Evolutionary conservation across 2,113 vertebrate genomes (phyloP).

Genomic region (Gymnocephalus cernua): DNA sequence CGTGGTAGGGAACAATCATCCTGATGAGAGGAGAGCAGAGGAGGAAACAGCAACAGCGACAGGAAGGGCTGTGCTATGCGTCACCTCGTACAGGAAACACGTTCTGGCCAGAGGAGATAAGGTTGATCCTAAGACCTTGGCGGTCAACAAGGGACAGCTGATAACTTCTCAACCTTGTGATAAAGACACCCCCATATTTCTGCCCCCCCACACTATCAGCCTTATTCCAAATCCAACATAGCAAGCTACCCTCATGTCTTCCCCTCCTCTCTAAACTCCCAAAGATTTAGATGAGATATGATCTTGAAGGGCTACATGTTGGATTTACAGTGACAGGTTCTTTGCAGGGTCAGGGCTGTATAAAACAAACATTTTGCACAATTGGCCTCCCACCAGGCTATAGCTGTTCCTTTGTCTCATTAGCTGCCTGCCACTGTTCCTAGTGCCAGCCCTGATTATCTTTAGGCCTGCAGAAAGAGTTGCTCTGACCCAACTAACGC

Average conservation of each 20-base stretch:
- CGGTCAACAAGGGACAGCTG: slow-evolving; percentile 76
- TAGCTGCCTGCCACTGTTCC: slow-evolving; percentile 73
- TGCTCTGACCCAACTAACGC: slow-evolving; percentile 46
- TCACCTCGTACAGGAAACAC: slow-evolving; percentile 86
- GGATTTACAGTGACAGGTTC: slow-evolving; percentile 68
- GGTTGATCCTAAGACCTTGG: slow-evolving; percentile 79
- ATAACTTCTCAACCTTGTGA: slow-evolving; percentile 80
- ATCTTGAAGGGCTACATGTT: slow-evolving; percentile 50
- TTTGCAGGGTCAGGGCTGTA: slow-evolving; percentile 57
- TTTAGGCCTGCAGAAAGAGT: slow-evolving; percentile 52
- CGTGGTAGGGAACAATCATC: slow-evolving; percentile 85
- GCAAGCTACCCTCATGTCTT: slow-evolving; percentile 25
- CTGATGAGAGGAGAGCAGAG: slow-evolving; percentile 81
- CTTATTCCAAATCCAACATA: slow-evolving; percentile 27
- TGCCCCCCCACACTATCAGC: slow-evolving; percentile 15
- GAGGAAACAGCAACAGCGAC: slow-evolving; percentile 86
- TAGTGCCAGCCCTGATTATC: slow-evolving; percentile 75
- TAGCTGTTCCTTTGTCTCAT: slow-evolving; percentile 70
- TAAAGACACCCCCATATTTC: slow-evolving; percentile 58
- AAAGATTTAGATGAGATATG: slow-evolving; percentile 60
- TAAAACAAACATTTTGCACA: slow-evolving; percentile 77
- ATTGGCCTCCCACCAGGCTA: slow-evolving; percentile 70
- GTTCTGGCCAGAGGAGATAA: slow-evolving; percentile 90
- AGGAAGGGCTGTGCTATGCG: slow-evolving; percentile 87
- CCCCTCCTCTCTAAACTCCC: slow-evolving; percentile 22